Evolutionary conservation across 2,888 invertebrate genomes (phyloP).

Genomic region (Phalera bucephala): DNA sequence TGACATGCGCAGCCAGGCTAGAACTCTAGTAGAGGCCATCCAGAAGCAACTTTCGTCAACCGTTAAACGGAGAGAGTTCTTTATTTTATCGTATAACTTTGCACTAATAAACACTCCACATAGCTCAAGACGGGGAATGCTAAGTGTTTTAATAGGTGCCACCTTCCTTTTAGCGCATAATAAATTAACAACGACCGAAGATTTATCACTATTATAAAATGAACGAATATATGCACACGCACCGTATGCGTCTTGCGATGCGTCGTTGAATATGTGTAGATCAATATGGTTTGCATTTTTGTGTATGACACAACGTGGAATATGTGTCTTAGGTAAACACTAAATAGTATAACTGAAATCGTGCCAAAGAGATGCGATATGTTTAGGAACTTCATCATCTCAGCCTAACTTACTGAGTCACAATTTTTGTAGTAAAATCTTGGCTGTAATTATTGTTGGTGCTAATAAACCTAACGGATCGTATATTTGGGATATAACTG

Average conservation of each 20-base stretch:
- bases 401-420: constrained; percentile 2
- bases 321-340: neutral
- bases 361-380: neutral
- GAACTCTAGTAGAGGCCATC: constrained; percentile 25
- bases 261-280: constrained; percentile 3
- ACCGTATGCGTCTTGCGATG: neutral
- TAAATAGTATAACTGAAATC: neutral
- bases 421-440: no score
- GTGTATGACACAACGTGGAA: neutral
- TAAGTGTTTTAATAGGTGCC: neutral
- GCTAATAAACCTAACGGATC: constrained; percentile 5
- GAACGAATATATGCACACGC: neutral
- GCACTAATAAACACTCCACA: constrained; percentile 2
- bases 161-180: neutral
- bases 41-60: constrained; percentile 20
- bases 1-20: constrained; percentile 23
- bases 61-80: constrained; percentile 6
- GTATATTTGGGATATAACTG: constrained; percentile 1
- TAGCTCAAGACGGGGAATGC: no score
- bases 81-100: constrained; percentile 8
- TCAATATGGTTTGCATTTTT: neutral
- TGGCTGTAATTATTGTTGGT: constrained; percentile 1
- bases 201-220: neutral
- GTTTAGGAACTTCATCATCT: constrained; percentile 1
- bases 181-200: neutral